Percentiles rank a stretch among this genome's conserved stretches.
Conservation (phyloP, 2,113 vertebrate genomes). For the Neolamprologus variostigma region DNA sequence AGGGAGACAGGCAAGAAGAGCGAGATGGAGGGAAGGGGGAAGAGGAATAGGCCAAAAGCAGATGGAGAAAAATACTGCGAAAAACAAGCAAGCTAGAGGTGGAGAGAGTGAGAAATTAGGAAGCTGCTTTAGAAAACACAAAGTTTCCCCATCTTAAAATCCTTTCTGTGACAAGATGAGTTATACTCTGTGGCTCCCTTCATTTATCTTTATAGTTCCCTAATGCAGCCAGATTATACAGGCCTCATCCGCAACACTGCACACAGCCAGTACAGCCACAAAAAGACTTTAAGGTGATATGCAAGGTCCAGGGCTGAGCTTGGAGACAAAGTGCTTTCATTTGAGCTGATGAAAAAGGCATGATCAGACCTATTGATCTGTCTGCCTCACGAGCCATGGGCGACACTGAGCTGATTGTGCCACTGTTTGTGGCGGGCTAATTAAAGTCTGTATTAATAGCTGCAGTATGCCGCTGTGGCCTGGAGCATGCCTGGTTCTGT, state of each 20-base stretch:
- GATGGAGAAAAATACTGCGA: slow-evolving; percentile 38
- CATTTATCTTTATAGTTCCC: slow-evolving; percentile 75
- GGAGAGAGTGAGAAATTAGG: slow-evolving; percentile 29
- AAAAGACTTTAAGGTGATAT: slow-evolving; percentile 56
- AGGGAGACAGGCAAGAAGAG: background rate
- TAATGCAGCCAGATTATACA: slow-evolving; percentile 72
- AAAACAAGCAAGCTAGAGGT: background rate
- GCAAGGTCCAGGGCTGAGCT: slow-evolving; percentile 39
- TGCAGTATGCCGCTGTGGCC: slow-evolving; percentile 48
- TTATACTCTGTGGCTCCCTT: slow-evolving; percentile 61
- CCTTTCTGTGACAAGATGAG: slow-evolving; percentile 71
- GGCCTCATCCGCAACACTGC: slow-evolving; percentile 50
- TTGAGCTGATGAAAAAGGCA: slow-evolving; percentile 69
- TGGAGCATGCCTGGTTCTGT: slow-evolving; percentile 22
- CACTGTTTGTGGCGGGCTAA: slow-evolving; percentile 65
- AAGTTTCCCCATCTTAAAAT: slow-evolving; percentile 60
- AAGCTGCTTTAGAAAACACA: slow-evolving; percentile 65
- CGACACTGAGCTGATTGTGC: slow-evolving; percentile 62
- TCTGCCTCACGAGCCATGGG: slow-evolving; percentile 52
- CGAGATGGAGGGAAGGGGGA: background rate
- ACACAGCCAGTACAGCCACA: slow-evolving; percentile 36
- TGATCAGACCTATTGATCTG: slow-evolving; percentile 73
- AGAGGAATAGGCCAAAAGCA: slow-evolving; percentile 23
- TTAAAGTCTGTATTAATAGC: slow-evolving; percentile 74
- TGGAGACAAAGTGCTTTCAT: slow-evolving; percentile 74